Evolutionary conservation across 2,113 vertebrate species (phyloP), one percentile per base, ranked within the genome.

Genomic region (Corythoichthys haematopterus): DNA sequence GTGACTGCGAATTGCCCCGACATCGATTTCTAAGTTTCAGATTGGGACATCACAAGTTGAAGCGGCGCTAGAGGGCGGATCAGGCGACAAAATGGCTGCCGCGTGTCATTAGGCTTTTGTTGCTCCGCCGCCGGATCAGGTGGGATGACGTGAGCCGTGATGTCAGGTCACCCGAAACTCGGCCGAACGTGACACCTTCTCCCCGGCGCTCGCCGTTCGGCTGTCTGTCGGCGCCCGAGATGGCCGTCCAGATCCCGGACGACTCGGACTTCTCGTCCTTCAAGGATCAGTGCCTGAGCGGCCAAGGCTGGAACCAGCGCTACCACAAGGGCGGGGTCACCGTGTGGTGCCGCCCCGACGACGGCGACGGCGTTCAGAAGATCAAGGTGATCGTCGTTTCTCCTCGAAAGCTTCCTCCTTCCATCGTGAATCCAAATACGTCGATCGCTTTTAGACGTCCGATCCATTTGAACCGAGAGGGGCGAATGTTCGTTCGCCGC

Each of bases 251-350:
- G 75, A 93, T 94, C 80, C 93, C 91, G 1, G 93, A 95, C 52
- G 92, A 94, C 84, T 85, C 90, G 9, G 91, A 93, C 79, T 94
- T 94, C 90, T 90, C 84, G 47, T 92, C 92, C 3, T 97, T 97
- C 85, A 92, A 90, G 67, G 91, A 91, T 0, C 88, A 94, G 82
- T 93, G 92, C 2, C 91, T 93, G 82, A 91, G 73, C 74, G 47
- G 73, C 1, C 94, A 93, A 0, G 93, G 93, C 38, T 96, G 94
- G 94, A 85, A 83, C n/a, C 90, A 90, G 2, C 88, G 89, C 1
- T 96, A 93, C 68, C 92, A 77, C 87, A 95, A 93, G 72, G 91
- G 90, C 2, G 92, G 91, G 0, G 90, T 94, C 79, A 94, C 90
- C 1, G 91, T 93, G 45, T 93, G 93, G 93, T 92, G 88, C 65